phyloP scores from a whole-genome alignment of 2,888 invertebrate species.

The Philaethria dido region DNA sequence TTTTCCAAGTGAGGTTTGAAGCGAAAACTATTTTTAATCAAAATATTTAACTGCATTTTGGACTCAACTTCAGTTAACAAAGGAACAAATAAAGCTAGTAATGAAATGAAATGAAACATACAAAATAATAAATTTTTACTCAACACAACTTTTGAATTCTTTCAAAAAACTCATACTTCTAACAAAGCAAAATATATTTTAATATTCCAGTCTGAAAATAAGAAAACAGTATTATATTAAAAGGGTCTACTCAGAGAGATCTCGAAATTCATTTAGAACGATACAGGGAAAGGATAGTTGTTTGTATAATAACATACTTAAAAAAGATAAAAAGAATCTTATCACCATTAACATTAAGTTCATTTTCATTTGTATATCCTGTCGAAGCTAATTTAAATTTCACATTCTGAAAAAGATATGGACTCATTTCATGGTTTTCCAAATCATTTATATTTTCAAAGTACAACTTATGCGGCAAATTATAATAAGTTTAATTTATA shows the following conservation, averaged over 20 bases:
- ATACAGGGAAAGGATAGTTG: slow-evolving; percentile 14
- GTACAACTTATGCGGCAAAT: slow-evolving; percentile 12
- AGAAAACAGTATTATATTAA: slow-evolving; percentile 34
- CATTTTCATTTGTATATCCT: slow-evolving; percentile 19
- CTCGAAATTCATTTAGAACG: slow-evolving; percentile 38
- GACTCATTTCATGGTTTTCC: slow-evolving; percentile 20
- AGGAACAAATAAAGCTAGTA: too few species aligned
- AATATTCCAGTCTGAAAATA: slow-evolving; percentile 8
- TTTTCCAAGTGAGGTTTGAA: too few species aligned
- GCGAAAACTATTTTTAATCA: too few species aligned
- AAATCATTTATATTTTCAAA: slow-evolving; percentile 23
- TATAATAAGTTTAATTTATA: slow-evolving; percentile 22
- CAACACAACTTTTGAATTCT: not conserved
- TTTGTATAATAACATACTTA: not conserved
- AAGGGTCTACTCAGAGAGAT: slow-evolving; percentile 33
- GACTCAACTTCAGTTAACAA: too few species aligned
- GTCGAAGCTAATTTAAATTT: slow-evolving; percentile 39
- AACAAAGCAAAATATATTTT: slow-evolving; percentile 30
- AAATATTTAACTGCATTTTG: too few species aligned
- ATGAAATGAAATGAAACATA: not conserved
- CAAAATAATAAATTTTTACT: not conserved
- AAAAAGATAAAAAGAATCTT: slow-evolving; percentile 22
- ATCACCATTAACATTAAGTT: not conserved
- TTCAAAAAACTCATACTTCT: not conserved
- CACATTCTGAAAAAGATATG: slow-evolving; percentile 34